phyloP scores from a whole-genome alignment of 2,888 invertebrate species.

The Carpatolechia fugitivella region DNA sequence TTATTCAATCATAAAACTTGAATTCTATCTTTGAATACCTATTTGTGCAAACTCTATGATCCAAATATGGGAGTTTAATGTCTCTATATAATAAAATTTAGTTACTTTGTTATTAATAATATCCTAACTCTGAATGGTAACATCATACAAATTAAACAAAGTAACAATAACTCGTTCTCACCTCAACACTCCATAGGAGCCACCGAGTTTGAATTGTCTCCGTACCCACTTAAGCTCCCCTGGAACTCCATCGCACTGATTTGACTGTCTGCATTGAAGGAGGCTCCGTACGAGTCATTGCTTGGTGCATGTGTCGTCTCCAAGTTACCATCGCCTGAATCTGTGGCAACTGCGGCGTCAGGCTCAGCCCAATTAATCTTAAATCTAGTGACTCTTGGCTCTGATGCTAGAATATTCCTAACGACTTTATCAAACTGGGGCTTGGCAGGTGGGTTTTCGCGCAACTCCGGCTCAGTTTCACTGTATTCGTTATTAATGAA shows the following conservation, averaged over 20 bases:
- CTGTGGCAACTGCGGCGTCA: conserved; percentile 58
- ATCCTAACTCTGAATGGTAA: too few species aligned
- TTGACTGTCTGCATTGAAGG: conserved; percentile 68
- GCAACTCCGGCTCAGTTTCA: conserved; percentile 92
- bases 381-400: conserved; percentile 95
- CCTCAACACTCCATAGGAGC: conserved; percentile 82
- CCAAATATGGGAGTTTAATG: too few species aligned
- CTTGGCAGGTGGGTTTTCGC: conserved; percentile 95
- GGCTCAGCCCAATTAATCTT: conserved; percentile 98
- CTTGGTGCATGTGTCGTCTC: conserved; percentile 58
- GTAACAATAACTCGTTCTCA: conserved; percentile 27
- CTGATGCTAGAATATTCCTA: conserved; percentile 90
- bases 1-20: too few species aligned
- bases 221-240: conserved; percentile 70
- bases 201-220: conserved; percentile 82
- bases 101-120: too few species aligned
- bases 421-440: conserved; percentile 96
- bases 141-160: neutral
- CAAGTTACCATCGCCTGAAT: conserved; percentile 59
- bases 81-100: too few species aligned
- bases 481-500: conserved; percentile 98
- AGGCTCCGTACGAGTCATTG: conserved; percentile 64
- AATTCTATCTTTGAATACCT: too few species aligned
- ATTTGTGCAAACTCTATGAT: too few species aligned
- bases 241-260: conserved; percentile 67